A percentile compares a stretch with the other conserved stretches of the same genome.
Conservation (phyloP, 2,888 invertebrate genomes). For the Drosophila kanekoi region DNA sequence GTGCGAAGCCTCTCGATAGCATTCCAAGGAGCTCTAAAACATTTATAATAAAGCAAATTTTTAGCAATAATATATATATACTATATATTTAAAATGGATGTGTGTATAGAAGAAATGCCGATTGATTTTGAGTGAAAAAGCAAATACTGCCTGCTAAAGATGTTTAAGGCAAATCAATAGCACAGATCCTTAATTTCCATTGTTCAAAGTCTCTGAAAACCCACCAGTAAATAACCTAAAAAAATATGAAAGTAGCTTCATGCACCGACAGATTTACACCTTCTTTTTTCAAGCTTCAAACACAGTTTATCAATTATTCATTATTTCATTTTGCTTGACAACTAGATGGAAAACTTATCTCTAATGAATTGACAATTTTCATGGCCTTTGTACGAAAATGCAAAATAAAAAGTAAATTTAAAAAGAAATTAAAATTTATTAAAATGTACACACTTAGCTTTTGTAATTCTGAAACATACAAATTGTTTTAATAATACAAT, state of each 20-base stretch:
- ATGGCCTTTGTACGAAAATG: constrained; percentile 62
- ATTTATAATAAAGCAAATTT: constrained; percentile 49
- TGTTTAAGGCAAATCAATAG: constrained; percentile 8
- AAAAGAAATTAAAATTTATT: constrained; percentile 18
- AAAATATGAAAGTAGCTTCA: constrained; percentile 20
- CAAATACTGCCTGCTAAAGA: constrained; percentile 51
- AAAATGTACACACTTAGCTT: constrained; percentile 53
- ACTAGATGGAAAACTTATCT: constrained; percentile 38
- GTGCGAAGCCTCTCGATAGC: constrained; percentile 43
- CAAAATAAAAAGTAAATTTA: constrained; percentile 7
- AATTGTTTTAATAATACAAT: constrained; percentile 25
- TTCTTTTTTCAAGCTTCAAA: constrained; percentile 16
- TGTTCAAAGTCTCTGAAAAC: constrained; percentile 43
- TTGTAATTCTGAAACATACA: constrained; percentile 61
- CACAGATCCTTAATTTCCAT: constrained; percentile 18
- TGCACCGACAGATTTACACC: constrained; percentile 4
- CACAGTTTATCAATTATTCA: constrained; percentile 13
- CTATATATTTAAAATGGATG: constrained; percentile 12
- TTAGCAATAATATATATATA: constrained; percentile 38
- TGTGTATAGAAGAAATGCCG: constrained; percentile 2
- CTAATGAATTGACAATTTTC: constrained; percentile 30
- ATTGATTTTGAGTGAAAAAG: constrained; percentile 11
- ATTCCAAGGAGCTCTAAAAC: constrained; percentile 48
- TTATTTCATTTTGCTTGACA: constrained; percentile 36
- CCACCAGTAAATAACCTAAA: constrained; percentile 61